Percentiles rank a stretch among this genome's conserved stretches.
phyloP scores from a whole-genome alignment of 2,888 invertebrate species.

The Drosophila ezoana region DNA sequence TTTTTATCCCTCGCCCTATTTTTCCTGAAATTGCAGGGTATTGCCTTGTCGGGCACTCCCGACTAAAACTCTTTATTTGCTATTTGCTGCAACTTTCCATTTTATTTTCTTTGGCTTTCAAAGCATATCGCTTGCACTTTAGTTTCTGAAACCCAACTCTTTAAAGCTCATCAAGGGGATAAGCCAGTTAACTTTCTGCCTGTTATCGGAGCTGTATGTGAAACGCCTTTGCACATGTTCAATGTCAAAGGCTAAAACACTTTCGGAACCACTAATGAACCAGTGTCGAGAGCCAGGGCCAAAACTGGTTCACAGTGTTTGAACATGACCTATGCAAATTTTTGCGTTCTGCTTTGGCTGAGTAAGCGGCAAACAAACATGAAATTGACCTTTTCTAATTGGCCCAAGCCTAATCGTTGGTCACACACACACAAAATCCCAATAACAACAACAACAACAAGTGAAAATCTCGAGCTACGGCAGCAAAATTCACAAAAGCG shows the following conservation, averaged over 20 bases:
- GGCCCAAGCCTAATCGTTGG: constrained; percentile 32
- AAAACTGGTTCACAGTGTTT: background rate
- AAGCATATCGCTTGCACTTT: too few species aligned
- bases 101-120: too few species aligned
- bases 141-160: too few species aligned
- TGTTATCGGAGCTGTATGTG: too few species aligned
- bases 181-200: too few species aligned
- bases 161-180: too few species aligned
- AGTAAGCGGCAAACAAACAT: constrained; percentile 26
- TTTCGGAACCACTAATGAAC: constrained; percentile 5
- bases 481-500: constrained; percentile 50
- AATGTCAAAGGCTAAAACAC: background rate
- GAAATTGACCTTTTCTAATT: constrained; percentile 40
- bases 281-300: background rate
- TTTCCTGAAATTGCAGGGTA: too few species aligned
- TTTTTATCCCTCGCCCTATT: too few species aligned
- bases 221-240: too few species aligned
- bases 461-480: constrained; percentile 21
- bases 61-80: too few species aligned
- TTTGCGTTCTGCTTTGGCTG: constrained; percentile 13
- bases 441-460: constrained; percentile 11
- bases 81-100: too few species aligned
- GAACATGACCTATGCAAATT: constrained; percentile 10
- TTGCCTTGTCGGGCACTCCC: too few species aligned
- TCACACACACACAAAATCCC: constrained; percentile 18